Base-by-base conservation (phyloP, 1,140 invertebrate genomes). In the Halyomorpha halys region DNA sequence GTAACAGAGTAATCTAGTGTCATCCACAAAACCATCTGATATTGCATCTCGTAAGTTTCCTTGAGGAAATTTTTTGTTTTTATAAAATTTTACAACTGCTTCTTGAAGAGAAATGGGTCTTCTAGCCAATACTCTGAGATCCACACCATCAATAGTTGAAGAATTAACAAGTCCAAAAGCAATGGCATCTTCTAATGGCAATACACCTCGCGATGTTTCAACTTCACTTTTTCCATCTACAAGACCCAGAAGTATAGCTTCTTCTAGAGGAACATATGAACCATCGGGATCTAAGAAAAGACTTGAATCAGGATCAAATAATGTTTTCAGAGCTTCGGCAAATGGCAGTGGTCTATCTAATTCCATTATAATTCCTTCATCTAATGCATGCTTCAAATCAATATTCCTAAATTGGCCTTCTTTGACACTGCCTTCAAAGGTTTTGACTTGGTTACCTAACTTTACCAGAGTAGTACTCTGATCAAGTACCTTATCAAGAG, bases 211-310 rank as follows among this genome's bases (percentile, higher is more conserved):
- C 49, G 84, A 80, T 18, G 87, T 87, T 71, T 96, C 91, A 71
- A 86, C 85, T 16, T 96, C 84, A 9, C 88, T 93, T 68, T 91
- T 81, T 3, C 85, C 83, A 75, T 93, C 88, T 47, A 94, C 84
- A 4, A 93, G 70, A 73, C 86, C 85, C 11, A 80, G 75, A 69
- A 83, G 80, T 19, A 93, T 81, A 0, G 90, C 88, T 73, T 90
- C 83, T 4, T 79, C 73, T 15, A 95, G 69, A 1, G 85, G 83
- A 16, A 91, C 76, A 66, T 83, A 78, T 64, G 87, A 80, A 6
- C 90, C 90, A 47, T 84, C 86, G 1, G 91, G 89, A 79, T 94
- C 85, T 6, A 92, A 90, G 71, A 96, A 93, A 3, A 91, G 77
- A 3, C 92, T 91, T 6, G 83, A 86, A 2, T 82, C 77, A 0